Percentiles rank a stretch among this genome's conserved stretches.
These are phyloP conservation scores for Salticus scenicus DNA, from an alignment of 2,888 invertebrate species.

Conservation along the genomic window DNA sequence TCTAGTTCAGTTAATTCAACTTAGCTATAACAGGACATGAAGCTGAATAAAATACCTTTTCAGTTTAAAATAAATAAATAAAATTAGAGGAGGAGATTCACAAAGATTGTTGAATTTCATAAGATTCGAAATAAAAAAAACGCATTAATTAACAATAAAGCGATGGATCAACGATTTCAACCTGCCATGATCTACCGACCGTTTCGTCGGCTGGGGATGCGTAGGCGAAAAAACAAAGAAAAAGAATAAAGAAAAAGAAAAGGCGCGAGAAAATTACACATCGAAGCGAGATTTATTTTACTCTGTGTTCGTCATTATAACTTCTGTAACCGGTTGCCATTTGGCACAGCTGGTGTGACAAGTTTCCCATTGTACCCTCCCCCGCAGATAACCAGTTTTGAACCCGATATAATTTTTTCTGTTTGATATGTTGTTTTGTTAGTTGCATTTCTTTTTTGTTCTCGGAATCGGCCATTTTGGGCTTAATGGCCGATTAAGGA, in stretches of 20 bases:
- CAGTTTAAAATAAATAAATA: no score
- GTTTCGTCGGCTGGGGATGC: neutral
- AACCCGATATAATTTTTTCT: slow-evolving; percentile 18
- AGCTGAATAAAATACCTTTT: no score
- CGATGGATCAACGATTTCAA: neutral
- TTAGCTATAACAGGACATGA: no score
- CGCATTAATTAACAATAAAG: neutral
- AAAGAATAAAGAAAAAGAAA: neutral
- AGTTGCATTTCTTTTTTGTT: slow-evolving; percentile 12
- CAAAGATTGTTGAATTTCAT: no score
- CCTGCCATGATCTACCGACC: neutral
- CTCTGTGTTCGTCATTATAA: slow-evolving; percentile 45
- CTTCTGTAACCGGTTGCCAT: slow-evolving; percentile 44
- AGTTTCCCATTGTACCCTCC: slow-evolving; percentile 37
- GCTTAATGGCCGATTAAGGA: slow-evolving; percentile 63
- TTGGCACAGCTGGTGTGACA: slow-evolving; percentile 63
- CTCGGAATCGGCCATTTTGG: slow-evolving; percentile 22
- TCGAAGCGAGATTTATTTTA: slow-evolving; percentile 17
- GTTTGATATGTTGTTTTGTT: slow-evolving; percentile 2
- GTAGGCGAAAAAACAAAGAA: neutral
- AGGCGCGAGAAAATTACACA: slow-evolving; percentile 13
- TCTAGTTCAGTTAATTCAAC: no score
- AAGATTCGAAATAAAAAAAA: no score
- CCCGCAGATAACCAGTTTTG: slow-evolving; percentile 58
- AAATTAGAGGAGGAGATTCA: no score